These are phyloP conservation scores for Ennomos fuscantarius DNA, from an alignment of 2,888 invertebrate genomes.

Conservation along the genomic window DNA sequence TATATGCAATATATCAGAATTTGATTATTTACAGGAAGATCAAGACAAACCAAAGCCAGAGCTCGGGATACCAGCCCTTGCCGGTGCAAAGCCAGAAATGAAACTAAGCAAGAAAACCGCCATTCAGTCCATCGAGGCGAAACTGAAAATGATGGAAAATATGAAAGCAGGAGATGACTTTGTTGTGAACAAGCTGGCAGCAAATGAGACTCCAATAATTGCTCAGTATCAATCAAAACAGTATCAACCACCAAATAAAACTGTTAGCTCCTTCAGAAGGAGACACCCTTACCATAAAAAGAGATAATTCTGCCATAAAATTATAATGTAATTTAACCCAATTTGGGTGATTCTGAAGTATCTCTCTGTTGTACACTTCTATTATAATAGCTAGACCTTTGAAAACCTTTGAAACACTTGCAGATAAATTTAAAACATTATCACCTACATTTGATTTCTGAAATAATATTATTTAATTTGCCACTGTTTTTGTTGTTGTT, in stretches of 20 bases:
- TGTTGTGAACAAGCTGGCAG: conserved; percentile 89
- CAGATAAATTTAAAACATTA: too few relatives aligned
- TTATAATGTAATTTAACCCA: background rate
- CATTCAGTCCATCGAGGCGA: conserved; percentile 95
- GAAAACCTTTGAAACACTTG: too few relatives aligned
- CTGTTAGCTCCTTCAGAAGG: conserved; percentile 66
- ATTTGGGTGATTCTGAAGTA: conserved; percentile 8
- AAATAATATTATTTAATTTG: too few relatives aligned
- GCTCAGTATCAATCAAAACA: conserved; percentile 88
- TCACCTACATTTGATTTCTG: too few relatives aligned
- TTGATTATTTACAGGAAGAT: conserved; percentile 86
- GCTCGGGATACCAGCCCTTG: conserved; percentile 91
- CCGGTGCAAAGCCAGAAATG: conserved; percentile 86
- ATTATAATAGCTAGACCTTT: background rate
- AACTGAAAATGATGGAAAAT: conserved; percentile 92
- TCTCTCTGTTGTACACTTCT: conserved; percentile 5
- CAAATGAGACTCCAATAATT: conserved; percentile 87
- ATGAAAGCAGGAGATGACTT: conserved; percentile 89
- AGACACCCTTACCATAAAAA: conserved; percentile 81
- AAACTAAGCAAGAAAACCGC: conserved; percentile 91
- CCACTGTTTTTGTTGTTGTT: too few relatives aligned
- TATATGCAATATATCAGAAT: too few relatives aligned
- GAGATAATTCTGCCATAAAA: conserved; percentile 55
- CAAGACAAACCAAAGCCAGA: conserved; percentile 90
- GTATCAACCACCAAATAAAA: conserved; percentile 67